phyloP scores from a whole-genome alignment of 2,113 vertebrate genomes.

The Oxyruncus cristatus region DNA sequence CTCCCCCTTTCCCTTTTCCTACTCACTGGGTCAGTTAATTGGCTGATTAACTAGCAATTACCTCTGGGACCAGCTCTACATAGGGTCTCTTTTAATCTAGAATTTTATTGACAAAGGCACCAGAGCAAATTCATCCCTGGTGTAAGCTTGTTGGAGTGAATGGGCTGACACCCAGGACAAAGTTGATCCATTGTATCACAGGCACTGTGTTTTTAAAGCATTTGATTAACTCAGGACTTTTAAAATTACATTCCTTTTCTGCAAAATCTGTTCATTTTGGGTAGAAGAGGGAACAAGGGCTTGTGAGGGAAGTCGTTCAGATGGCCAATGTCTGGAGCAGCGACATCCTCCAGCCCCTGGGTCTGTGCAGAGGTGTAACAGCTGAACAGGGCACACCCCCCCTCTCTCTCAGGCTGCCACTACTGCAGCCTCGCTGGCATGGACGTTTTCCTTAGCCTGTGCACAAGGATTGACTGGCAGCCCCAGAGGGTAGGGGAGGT shows the following conservation, averaged over 20 bases:
- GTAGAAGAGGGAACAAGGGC: neutral
- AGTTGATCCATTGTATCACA: neutral
- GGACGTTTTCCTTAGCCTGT: neutral
- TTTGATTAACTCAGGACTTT: neutral
- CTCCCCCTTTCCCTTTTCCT: conserved; percentile 47
- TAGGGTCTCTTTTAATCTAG: conserved; percentile 53
- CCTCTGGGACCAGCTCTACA: conserved; percentile 42
- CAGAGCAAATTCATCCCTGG: conserved; percentile 47
- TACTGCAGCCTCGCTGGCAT: neutral
- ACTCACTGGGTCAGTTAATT: conserved; percentile 74
- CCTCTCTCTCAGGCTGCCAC: neutral
- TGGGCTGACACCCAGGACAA: conserved; percentile 3
- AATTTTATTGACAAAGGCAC: conserved; percentile 67
- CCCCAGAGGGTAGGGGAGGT: fast-evolving
- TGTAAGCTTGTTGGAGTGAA: neutral
- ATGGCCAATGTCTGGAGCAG: fast-evolving
- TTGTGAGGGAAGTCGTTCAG: neutral
- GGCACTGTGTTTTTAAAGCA: conserved; percentile 14
- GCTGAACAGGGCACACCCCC: neutral
- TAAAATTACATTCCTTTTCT: conserved; percentile 24
- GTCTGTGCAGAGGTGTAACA: neutral
- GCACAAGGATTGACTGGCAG: neutral
- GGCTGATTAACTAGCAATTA: conserved; percentile 79
- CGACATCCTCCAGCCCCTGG: neutral
- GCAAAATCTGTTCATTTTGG: neutral